These are phyloP conservation scores for Choreutis nemorana DNA, from an alignment of 2,888 invertebrate species.

Conservation along the genomic window DNA sequence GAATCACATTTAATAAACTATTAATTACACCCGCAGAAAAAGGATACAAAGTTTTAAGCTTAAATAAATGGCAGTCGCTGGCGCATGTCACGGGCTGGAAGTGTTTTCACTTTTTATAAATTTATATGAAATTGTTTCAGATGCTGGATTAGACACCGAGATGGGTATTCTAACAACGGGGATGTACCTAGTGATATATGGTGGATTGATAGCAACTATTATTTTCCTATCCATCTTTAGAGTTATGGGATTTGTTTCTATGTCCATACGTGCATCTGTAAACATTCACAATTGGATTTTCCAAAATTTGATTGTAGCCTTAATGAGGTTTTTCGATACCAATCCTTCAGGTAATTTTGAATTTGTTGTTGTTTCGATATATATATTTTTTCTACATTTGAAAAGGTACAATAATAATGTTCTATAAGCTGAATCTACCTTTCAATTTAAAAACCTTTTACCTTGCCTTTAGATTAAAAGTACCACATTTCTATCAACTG, in stretches of 20 bases:
- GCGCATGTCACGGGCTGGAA: too few relatives aligned
- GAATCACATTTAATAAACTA: not conserved
- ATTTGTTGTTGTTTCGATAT: not conserved
- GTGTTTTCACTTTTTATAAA: too few relatives aligned
- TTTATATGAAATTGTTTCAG: constrained; percentile 21
- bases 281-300: constrained; percentile 82
- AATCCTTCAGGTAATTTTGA: constrained; percentile 74
- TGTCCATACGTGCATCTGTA: constrained; percentile 70
- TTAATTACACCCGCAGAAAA: too few relatives aligned
- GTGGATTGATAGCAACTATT: constrained; percentile 32
- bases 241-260: constrained; percentile 67
- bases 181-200: constrained; percentile 39
- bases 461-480: not conserved
- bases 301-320: constrained; percentile 69
- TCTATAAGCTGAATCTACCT: not conserved
- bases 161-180: constrained; percentile 37
- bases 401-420: not conserved
- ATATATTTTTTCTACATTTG: not conserved
- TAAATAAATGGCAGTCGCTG: too few relatives aligned
- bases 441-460: not conserved
- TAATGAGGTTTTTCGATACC: constrained; percentile 79
- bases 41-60: too few relatives aligned
- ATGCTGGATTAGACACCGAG: constrained; percentile 28
- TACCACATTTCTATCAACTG: too few relatives aligned
- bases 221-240: constrained; percentile 57